A percentile compares a stretch with the other conserved stretches of the same genome.
These are phyloP conservation scores for Orius insidiosus DNA, from an alignment of 1,140 invertebrate genomes.

Conservation along the genomic window DNA sequence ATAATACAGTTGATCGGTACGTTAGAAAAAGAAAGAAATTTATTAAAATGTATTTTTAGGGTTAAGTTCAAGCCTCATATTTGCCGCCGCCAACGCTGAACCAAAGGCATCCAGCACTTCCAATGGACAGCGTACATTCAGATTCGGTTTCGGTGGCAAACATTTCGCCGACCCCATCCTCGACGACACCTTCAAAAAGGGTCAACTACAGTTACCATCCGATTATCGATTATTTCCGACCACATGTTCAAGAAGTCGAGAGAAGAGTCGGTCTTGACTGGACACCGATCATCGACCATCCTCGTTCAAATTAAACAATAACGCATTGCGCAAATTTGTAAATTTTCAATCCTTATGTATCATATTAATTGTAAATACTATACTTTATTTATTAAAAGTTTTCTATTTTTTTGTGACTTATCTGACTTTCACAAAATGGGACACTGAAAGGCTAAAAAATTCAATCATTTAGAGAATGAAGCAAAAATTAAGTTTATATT, in stretches of 20 bases:
- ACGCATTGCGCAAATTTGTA: too few relatives aligned
- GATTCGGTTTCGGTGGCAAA: slow-evolving; percentile 10
- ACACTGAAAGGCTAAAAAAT: too few relatives aligned
- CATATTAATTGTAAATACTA: too few relatives aligned
- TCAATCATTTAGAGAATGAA: too few relatives aligned
- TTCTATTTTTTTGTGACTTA: too few relatives aligned
- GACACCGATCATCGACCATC: slow-evolving; percentile 17
- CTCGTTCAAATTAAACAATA: background rate
- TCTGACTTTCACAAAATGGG: too few relatives aligned
- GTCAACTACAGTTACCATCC: slow-evolving; percentile 73
- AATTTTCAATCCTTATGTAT: too few relatives aligned
- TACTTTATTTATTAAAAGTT: too few relatives aligned
- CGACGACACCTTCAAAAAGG: slow-evolving; percentile 20
- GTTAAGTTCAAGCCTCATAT: slow-evolving; percentile 1
- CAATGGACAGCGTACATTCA: slow-evolving; percentile 16
- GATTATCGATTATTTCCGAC: slow-evolving; percentile 61
- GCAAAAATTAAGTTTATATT: too few relatives aligned
- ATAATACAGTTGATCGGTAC: slow-evolving; percentile 11
- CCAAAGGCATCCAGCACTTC: slow-evolving; percentile 17
- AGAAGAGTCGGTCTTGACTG: slow-evolving; percentile 17
- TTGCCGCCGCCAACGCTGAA: slow-evolving; percentile 6
- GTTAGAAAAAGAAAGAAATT: background rate
- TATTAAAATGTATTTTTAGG: background rate
- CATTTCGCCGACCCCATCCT: background rate
- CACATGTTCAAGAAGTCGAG: slow-evolving; percentile 1